A percentile compares a stretch with the other conserved stretches of the same genome.
phyloP scores from a whole-genome alignment of 2,113 vertebrate genomes.

The Henicopernis longicauda region DNA sequence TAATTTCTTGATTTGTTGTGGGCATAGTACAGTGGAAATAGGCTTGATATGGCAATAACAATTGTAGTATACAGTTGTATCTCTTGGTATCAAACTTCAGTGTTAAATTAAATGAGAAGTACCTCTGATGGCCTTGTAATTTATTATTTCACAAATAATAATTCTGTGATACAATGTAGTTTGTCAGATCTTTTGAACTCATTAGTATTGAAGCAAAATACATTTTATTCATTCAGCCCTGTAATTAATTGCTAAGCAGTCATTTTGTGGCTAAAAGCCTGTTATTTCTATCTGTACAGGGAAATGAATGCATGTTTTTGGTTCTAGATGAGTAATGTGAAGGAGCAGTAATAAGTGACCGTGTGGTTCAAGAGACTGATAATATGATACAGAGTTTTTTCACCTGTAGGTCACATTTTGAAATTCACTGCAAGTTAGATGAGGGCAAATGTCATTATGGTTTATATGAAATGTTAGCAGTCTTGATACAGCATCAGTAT shows the following conservation, averaged over 20 bases:
- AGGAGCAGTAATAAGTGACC: background rate
- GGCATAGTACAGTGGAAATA: background rate
- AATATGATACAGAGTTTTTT: background rate
- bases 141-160: background rate
- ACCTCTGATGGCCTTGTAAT: background rate
- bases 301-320: background rate
- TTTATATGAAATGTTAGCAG: background rate
- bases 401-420: background rate
- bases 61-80: background rate
- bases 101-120: background rate
- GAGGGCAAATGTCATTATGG: background rate
- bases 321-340: background rate
- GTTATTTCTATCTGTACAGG: background rate
- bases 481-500: background rate
- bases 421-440: background rate
- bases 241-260: background rate
- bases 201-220: background rate
- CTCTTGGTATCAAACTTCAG: background rate
- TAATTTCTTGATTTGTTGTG: background rate
- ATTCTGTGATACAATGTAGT: background rate
- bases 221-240: background rate
- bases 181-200: background rate
- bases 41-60: background rate
- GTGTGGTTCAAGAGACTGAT: background rate
- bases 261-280: background rate